Base-by-base conservation (phyloP, 2,113 vertebrate species). In the Phylloscopus whistleri region DNA sequence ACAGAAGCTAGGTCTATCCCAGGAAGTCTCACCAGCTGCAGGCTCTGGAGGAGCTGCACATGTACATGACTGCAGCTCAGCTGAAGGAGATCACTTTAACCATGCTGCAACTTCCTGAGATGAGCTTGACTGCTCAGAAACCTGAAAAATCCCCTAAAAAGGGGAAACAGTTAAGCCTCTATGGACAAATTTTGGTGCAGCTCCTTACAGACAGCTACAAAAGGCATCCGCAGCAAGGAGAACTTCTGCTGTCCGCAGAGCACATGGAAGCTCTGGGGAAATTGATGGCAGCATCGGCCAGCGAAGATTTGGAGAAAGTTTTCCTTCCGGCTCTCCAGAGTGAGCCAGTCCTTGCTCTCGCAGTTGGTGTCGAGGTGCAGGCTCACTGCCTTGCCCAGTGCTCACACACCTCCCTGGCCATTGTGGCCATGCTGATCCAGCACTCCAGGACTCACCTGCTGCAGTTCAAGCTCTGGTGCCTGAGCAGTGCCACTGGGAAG, bases 391-490 rank as follows among this genome's bases (percentile, higher is more conserved):
- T 99, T 56, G 94, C 90, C 48, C 96, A 35, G 37, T 77, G 77
- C 44, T 97, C 95, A 1, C 46, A 89, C 39, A 92, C 85, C 5
- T 83, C 97, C 16, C 91, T 98, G 60, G 94, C 93, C 67, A 91
- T 99, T 4, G 97, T 97, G 4, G 63, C 95, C 27, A 51, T 98
- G 43, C 96, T 99, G 93, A 96, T 99, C 55, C 96, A 91, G 74
- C 97, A 98, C 95, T 98, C 98, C 94, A 97, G 97, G 53, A 97
- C 98, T 31, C 99, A 99, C 73, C 94, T 98, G 60, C 97, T 99
- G 73, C 91, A 97, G 80, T 99, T 99, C 5, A 99, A 99, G 97
- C 77, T 97, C 43, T 99, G 99, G 99, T 99, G 99, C 69, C 81
- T 98, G 44, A 97, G 96, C 90, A 84, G 96, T 3, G 86, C 66